Evolutionary conservation across 1,140 invertebrate species (phyloP).

Genomic region (Trichoplusia ni): DNA sequence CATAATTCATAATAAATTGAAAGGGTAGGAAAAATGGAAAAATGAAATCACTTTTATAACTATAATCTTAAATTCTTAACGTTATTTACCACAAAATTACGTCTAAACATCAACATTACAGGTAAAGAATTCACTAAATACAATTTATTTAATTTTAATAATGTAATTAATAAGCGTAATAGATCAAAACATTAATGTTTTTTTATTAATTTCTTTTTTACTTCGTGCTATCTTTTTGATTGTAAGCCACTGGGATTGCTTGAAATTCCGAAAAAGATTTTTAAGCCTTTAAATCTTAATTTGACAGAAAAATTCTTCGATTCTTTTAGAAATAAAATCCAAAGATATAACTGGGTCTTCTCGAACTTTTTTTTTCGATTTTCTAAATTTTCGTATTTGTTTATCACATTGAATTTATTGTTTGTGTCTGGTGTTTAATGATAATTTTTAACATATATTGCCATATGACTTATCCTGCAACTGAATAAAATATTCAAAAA

Average conservation of each 20-base stretch:
- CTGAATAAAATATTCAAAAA: too few relatives aligned
- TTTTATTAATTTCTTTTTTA: constrained; percentile 49
- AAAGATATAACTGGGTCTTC: too few relatives aligned
- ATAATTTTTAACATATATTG: too few relatives aligned
- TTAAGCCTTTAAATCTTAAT: not conserved
- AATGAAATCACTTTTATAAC: constrained; percentile 36
- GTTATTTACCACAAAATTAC: constrained; percentile 47
- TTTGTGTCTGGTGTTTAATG: too few relatives aligned
- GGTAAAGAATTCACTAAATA: constrained; percentile 71
- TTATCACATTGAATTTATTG: too few relatives aligned
- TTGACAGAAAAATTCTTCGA: not conserved
- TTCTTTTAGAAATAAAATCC: not conserved
- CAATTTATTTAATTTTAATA: constrained; percentile 62
- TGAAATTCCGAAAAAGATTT: not conserved
- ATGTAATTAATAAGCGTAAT: constrained; percentile 81
- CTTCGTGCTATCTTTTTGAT: not conserved
- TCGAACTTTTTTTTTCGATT: too few relatives aligned
- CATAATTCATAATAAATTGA: constrained; percentile 18
- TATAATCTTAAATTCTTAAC: constrained; percentile 22
- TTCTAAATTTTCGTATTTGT: too few relatives aligned
- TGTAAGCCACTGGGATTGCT: constrained; percentile 27
- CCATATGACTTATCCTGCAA: too few relatives aligned
- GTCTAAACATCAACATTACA: constrained; percentile 71
- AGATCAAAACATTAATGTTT: constrained; percentile 80
- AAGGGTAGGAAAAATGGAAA: constrained; percentile 20